Conservation (phyloP, 92 coral and sea anemone genomes). For the Hydrozoanthus gracilis region DNA sequence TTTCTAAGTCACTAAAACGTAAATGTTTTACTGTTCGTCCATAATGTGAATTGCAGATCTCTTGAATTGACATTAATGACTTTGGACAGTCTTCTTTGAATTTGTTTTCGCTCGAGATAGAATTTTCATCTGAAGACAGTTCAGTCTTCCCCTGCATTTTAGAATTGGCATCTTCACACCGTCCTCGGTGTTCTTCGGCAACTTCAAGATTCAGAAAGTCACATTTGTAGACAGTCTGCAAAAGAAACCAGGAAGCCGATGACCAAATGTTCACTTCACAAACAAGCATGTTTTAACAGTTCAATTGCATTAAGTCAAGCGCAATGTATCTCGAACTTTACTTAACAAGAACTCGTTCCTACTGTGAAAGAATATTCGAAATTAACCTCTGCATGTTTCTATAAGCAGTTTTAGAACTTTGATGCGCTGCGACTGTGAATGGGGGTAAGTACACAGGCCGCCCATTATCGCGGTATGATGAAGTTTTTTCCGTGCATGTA, state of each 20-base stretch:
- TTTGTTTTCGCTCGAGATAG: not conserved
- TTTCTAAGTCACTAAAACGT: slow-evolving; percentile 39
- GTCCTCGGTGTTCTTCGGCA: not conserved
- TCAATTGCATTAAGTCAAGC: no score
- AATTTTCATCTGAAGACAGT: not conserved
- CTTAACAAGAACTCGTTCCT: no score
- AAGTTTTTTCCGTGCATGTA: no score
- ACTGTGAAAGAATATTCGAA: no score
- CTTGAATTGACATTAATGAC: not conserved
- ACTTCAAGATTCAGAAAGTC: slow-evolving; percentile 80
- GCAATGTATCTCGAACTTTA: no score
- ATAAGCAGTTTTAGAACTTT: no score
- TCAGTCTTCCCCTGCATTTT: not conserved
- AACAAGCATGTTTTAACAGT: no score
- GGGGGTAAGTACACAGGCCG: no score
- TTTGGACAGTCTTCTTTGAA: not conserved
- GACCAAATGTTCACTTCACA: no score
- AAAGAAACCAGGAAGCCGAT: not conserved
- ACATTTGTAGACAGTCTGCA: slow-evolving; percentile 85
- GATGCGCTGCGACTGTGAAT: no score
- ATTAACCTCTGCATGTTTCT: no score
- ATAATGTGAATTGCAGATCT: not conserved
- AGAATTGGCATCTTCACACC: not conserved
- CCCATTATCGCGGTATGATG: no score
- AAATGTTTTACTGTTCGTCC: not conserved